A percentile compares a stretch with the other conserved stretches of the same genome.
Evolutionary conservation across 1,140 invertebrate species (phyloP).

Genomic region (Alviniconcha marisindica): DNA sequence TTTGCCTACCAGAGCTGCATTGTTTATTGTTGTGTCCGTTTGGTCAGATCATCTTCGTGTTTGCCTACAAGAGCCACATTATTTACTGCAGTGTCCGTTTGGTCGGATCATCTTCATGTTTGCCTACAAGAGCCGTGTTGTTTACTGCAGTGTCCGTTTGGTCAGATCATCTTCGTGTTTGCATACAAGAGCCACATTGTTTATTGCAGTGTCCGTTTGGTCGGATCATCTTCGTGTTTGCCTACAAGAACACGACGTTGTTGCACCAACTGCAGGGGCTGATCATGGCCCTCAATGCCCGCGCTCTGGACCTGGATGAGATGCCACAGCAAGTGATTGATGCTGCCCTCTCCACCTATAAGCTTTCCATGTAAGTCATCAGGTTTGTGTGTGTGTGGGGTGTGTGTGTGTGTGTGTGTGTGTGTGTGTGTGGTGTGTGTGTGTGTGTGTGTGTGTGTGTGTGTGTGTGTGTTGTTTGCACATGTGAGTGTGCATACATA

Average conservation of each 20-base stretch:
- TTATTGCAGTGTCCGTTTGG: slow-evolving; percentile 71
- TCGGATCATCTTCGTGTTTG: slow-evolving; percentile 70
- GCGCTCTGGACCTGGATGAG: slow-evolving; percentile 67
- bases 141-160: too few relatives aligned
- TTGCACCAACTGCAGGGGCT: slow-evolving; percentile 64
- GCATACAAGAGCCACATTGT: too few relatives aligned
- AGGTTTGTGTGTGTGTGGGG: not conserved
- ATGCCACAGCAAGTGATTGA: slow-evolving; percentile 72
- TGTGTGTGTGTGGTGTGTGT: too few relatives aligned
- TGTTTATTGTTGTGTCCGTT: slow-evolving; percentile 70
- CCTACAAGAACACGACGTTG: slow-evolving; percentile 66
- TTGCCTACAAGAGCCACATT: slow-evolving; percentile 64
- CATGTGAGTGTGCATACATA: too few relatives aligned
- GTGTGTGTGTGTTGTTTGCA: too few relatives aligned
- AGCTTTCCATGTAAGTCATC: slow-evolving; percentile 70
- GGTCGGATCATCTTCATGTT: too few relatives aligned
- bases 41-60: slow-evolving; percentile 68
- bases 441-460: too few relatives aligned
- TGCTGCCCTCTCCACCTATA: slow-evolving; percentile 74
- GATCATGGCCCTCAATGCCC: slow-evolving; percentile 68
- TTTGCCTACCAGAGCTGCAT: too few relatives aligned
- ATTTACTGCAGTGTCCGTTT: too few relatives aligned
- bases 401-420: too few relatives aligned
- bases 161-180: too few relatives aligned
- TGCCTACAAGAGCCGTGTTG: too few relatives aligned